Base-by-base conservation (phyloP, 2,113 vertebrate species). In the Mesitornis unicolor region DNA sequence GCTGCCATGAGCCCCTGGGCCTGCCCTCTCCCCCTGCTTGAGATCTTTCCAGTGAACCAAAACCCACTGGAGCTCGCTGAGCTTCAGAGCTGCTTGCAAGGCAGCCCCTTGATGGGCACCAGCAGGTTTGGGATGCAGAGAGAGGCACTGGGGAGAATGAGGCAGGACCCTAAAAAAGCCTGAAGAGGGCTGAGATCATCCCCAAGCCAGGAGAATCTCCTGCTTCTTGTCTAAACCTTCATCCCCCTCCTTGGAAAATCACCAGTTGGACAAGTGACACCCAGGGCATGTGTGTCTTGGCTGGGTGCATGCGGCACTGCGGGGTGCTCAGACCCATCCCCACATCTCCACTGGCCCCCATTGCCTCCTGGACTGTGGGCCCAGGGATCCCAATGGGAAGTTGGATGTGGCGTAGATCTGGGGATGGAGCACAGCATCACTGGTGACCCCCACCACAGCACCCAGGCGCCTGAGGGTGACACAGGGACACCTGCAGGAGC, bases 381-480 rank as follows among this genome's bases (percentile, higher is more conserved):
- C 56, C 26, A 10, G 36, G 13, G 31, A 63, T 25, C 38, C 9
- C 70, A 2, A 5, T 1, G 1, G 69, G 45, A 26, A 10, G 8
- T 1, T 0, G 0, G 54, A 5, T 9, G 29, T 17, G 56, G 45
- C 3, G 4, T n/a, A 33, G 40, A 50, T 16, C 24, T 54, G 15
- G 35, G 19, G 42, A 40, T 22, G 26, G 35, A 82, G 40, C 57
- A 65, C 8, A 54, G 24, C 15, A 11, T 22, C 48, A 24, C 25
- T 31, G 13, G 14, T 29, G 63, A 45, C 20, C 31, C 45, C 35
- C 47, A 45, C 8, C 0, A 0, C 50, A 38, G 42, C 26, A 50
- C 29, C 64, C 40, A 19, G 1, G 0, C 14, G 9, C 45, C 69
- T 6, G 16, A 22, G 13, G 40, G 29, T 26, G 42, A 43, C 16